These are phyloP conservation scores for Bubo bubo DNA, from an alignment of 2,113 vertebrate species.

Conservation along the genomic window DNA sequence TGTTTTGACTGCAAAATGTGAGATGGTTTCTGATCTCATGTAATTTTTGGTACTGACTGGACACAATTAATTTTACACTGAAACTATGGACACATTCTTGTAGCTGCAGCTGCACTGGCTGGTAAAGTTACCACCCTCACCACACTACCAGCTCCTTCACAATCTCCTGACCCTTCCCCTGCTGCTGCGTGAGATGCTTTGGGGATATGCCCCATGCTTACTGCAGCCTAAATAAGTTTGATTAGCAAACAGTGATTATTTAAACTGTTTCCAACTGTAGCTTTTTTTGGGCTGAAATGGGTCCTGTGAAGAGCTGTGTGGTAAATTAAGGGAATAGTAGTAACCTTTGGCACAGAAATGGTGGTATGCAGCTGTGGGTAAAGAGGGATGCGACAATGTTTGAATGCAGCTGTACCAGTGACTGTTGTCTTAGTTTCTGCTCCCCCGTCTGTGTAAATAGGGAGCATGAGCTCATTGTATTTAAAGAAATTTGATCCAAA, in stretches of 20 bases:
- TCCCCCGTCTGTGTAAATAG: background rate
- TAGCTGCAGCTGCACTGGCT: constrained; percentile 33
- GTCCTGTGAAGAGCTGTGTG: background rate
- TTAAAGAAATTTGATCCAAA: background rate
- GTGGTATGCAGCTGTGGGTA: background rate
- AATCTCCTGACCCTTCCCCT: background rate
- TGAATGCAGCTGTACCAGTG: background rate
- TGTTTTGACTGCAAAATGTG: constrained; percentile 36
- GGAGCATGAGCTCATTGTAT: background rate
- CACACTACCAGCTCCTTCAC: background rate
- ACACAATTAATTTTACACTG: background rate
- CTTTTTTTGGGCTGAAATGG: background rate
- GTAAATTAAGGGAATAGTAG: background rate
- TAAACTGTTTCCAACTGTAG: background rate
- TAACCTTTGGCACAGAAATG: background rate
- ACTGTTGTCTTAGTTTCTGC: background rate
- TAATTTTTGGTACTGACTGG: background rate
- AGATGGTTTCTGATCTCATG: constrained; percentile 47
- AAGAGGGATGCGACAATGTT: background rate
- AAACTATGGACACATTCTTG: background rate
- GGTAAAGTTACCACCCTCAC: background rate
- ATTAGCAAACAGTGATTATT: background rate
- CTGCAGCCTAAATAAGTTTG: background rate
- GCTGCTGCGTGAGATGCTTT: background rate
- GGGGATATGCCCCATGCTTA: background rate